Evolutionary conservation across 2,113 vertebrate species (phyloP).

Genomic region (Sebastes schlegelii): DNA sequence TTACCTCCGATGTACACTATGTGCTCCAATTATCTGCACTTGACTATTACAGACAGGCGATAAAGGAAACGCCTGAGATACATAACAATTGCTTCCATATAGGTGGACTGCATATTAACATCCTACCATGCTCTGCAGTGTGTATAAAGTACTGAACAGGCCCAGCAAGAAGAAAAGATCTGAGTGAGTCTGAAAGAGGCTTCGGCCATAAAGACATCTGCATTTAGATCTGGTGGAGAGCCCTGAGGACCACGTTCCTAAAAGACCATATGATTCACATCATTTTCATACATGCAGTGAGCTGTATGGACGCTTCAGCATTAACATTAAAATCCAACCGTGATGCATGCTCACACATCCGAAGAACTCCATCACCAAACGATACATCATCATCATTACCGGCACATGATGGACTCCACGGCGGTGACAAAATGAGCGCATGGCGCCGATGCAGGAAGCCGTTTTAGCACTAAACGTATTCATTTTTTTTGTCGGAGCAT

Average conservation of each 20-base stretch:
- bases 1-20: not conserved
- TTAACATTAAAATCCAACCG: constrained; percentile 5
- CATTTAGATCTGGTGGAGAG: not conserved
- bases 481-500: constrained; percentile 64
- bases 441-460: constrained; percentile 13
- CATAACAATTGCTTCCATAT: not conserved
- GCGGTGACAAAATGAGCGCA: constrained; percentile 29
- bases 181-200: not conserved
- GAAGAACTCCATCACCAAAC: not conserved
- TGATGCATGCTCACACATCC: constrained; percentile 14
- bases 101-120: not conserved
- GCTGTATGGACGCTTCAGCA: not conserved
- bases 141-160: not conserved
- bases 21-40: not conserved
- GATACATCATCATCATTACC: constrained; percentile 25
- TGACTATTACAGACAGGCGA: not conserved
- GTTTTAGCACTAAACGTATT: constrained; percentile 69
- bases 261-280: not conserved
- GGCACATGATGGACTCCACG: constrained; percentile 11
- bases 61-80: not conserved
- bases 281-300: not conserved
- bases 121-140: not conserved
- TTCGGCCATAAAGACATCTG: not conserved
- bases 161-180: not conserved
- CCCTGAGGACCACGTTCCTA: not conserved